These are phyloP conservation scores for Nemoura dubitans DNA, from an alignment of 2,888 invertebrate species.

Conservation along the genomic window DNA sequence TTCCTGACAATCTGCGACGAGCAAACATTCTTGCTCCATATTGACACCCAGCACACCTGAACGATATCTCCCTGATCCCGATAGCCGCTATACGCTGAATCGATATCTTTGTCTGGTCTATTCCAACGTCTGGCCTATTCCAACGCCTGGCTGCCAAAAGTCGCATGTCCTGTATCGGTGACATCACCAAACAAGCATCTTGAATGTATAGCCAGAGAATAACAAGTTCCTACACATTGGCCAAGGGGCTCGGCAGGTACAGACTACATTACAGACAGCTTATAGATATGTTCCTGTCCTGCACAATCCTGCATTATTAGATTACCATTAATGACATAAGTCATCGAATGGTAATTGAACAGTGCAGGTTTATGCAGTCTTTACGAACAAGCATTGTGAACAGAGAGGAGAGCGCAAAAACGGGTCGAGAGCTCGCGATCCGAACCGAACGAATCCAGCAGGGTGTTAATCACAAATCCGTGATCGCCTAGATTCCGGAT, in stretches of 20 bases:
- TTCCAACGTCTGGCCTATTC: too few relatives aligned
- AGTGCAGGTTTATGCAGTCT: too few relatives aligned
- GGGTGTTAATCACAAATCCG: neutral
- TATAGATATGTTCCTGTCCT: too few relatives aligned
- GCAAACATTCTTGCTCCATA: neutral
- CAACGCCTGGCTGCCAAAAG: too few relatives aligned
- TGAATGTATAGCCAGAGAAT: neutral
- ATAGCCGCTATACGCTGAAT: neutral
- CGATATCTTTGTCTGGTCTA: neutral
- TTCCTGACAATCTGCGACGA: neutral
- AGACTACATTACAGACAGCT: too few relatives aligned
- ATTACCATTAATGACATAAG: too few relatives aligned
- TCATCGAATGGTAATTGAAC: too few relatives aligned
- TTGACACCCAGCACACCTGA: neutral
- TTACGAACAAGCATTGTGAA: too few relatives aligned
- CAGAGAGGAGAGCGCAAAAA: too few relatives aligned
- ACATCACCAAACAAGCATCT: neutral
- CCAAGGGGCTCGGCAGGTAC: too few relatives aligned
- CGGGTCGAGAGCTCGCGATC: neutral
- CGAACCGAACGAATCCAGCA: neutral
- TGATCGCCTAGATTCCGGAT: neutral
- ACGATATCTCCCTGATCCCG: neutral
- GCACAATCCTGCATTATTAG: too few relatives aligned
- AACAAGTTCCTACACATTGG: too few relatives aligned
- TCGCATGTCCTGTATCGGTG: neutral